phyloP scores from a whole-genome alignment of 2,888 invertebrate genomes.

The Helicoverpa assulta region DNA sequence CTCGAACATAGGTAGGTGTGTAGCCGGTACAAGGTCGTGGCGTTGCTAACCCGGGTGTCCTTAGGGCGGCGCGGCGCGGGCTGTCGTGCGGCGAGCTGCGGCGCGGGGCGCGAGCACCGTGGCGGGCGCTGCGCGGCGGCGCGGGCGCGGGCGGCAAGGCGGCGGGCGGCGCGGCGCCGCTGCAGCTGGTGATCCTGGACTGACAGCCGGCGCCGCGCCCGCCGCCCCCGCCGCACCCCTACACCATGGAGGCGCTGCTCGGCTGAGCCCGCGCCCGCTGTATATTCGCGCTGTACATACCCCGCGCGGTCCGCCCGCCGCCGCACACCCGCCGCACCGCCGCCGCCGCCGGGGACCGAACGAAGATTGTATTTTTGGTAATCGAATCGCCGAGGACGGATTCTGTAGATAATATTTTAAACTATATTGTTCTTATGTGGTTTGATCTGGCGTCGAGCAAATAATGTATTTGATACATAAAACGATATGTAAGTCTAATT shows the following conservation, averaged over 20 bases:
- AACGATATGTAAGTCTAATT: constrained; percentile 91
- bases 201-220: constrained; percentile 90
- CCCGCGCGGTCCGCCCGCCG: constrained; percentile 20
- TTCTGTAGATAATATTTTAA: constrained; percentile 90
- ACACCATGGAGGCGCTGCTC: constrained; percentile 92
- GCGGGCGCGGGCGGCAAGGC: constrained; percentile 86
- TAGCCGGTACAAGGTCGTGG: background rate
- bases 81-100: constrained; percentile 92
- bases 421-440: constrained; percentile 90
- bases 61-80: constrained; percentile 95
- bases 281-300: constrained; percentile 84
- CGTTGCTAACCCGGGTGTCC: constrained; percentile 25
- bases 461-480: constrained; percentile 90
- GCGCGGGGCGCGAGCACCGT: constrained; percentile 88
- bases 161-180: constrained; percentile 89
- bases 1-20: background rate
- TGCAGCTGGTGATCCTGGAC: constrained; percentile 94
- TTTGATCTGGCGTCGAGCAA: constrained; percentile 89
- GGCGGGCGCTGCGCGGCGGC: constrained; percentile 90
- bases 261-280: constrained; percentile 80
- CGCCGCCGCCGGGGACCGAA: constrained; percentile 64
- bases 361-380: constrained; percentile 89
- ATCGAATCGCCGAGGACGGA: constrained; percentile 89
- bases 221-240: constrained; percentile 89
- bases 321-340: constrained; percentile 26